Evolutionary conservation across 2,888 invertebrate species (phyloP), one percentile per base, ranked within the genome.

Genomic region (Callyntrura guangdongensis): DNA sequence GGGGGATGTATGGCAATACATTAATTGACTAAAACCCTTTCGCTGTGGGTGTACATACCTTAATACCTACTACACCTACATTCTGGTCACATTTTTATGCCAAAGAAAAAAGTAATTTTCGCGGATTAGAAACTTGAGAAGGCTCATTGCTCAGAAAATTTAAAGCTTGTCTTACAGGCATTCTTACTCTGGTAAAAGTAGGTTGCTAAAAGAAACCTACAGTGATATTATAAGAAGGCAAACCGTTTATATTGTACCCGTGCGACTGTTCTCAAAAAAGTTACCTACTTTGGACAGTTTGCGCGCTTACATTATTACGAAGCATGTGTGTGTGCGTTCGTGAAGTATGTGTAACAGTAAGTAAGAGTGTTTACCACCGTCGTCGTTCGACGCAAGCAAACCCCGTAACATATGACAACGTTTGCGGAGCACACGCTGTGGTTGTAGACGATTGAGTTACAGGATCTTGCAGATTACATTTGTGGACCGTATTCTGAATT

Each of bases 71-170:
- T 20, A 49, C 25, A 53, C 6, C 49, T 53, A 11, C 22, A 4
- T 22, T 0, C 14, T 49, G 1, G 22, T 47, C 9, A 45, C 69
- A n/a, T 69, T 12, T 36, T 74, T 47, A 49, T 11, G 49, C 22
- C 53, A 14, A 56, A 53, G 77, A 53, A 77, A 53, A 77, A 77
- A 77, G 53, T 72, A 72, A 49, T 74, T 74, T 74, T 49, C 11
- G 25, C 22, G 49, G n/a, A 79, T 79, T 79, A 56, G 17, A 59
- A 27, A 79, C 25, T 11, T 79, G 56, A 79, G 56, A 14, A 56
- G 59, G 61, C 17, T 81, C 59, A 59, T n/a, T 17, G 27, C 27
- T 81, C 27, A 61, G 27, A 59, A 36, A 36, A 61, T 81, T 81
- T 81, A 81, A 81, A 61, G 81, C 25, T 79, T 56, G 4, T 14